Base-by-base conservation (phyloP, 2,113 vertebrate genomes). In the Calidris pygmaea region DNA sequence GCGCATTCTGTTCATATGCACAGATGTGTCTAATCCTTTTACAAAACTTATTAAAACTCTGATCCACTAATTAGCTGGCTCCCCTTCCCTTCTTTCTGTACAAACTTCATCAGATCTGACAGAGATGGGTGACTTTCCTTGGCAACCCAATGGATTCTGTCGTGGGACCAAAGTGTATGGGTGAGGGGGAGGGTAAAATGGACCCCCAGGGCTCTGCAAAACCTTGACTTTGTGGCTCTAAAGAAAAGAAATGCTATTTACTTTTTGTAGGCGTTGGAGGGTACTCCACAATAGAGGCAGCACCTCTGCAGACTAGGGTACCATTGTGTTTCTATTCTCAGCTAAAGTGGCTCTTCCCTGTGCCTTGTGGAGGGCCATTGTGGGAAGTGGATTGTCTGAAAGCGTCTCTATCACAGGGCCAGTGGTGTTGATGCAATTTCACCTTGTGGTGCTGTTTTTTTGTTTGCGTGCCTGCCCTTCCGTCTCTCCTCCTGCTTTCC, bases 1-100 rank as follows among this genome's bases (percentile, higher is more conserved):
- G 81, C 77, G 27, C 71, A 93, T 96, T 96, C 91, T 43, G 89
- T 72, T 93, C 89, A 50, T 68, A 58, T 2, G 84, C 84, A 76
- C 52, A 85, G 92, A 97, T 87, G 91, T 50, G 70, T 55, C 91
- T 96, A 96, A 97, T 96, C 96, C 95, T 80, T 95, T 96, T 95
- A 95, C 86, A 83, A 87, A 95, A 95, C 90, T 95, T 87, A 93
- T 76, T 96, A 95, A 93, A 96, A 55, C 81, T 70, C 81, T 17
- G 50, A 90, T 66, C 67, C 63, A 24, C 91, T 96, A 89, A 96
- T 95, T 91, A 95, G 81, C 84, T 9, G 53, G 14, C 62, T 63
- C 7, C 60, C 39, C 21, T 70, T 47, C 62, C 53, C 55, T 83
- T 9, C 76, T 43, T 20, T 55, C 43, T 13, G 12, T 20, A 62